Base-by-base conservation (phyloP, 2,113 vertebrate genomes). In the Macquaria ambigua region DNA sequence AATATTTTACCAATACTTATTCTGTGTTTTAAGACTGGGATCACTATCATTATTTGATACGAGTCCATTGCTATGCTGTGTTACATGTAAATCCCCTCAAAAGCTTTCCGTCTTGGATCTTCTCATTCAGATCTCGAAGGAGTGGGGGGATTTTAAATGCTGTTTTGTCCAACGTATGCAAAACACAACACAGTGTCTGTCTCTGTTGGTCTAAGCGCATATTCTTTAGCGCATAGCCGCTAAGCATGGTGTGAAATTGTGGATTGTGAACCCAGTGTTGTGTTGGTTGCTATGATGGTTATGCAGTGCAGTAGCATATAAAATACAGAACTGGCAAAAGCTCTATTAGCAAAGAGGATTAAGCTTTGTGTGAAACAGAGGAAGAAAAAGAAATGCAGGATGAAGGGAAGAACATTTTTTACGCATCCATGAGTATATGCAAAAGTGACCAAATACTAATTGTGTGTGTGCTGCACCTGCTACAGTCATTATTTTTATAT, bases 221-320 rank as follows among this genome's bases (percentile, higher is more conserved):
- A 74, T 81, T 81, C 76, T 79, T 82, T 43, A 34, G 72, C 20
- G 48, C 74, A 73, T 70, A 74, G 80, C 89, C 70, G 88, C 66
- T 39, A 76, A 83, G 39, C 21, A 0, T 66, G 77, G 86, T 91
- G 91, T 89, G 83, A 91, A 92, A 91, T 89, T 79, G 76, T 69
- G 67, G 74, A 85, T 85, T 72, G 80, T 75, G 66, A 76, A 84
- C 25, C n/a, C 68, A 46, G 48, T 74, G 63, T 79, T 90, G 77
- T 81, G n/a, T n/a, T n/a, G n/a, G n/a, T n/a, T n/a, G 84, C 21
- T 74, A 1, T 55, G 71, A 81, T 73, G 70, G 62, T 48, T 82
- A 21, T 72, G 52, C 62, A 16, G 53, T 53, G 85, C 64, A 88
- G 46, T 76, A 72, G 69, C 69, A 25, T 74, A 75, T 81, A 55